A percentile compares a stretch with the other conserved stretches of the same genome.
phyloP scores from a whole-genome alignment of 2,113 vertebrate genomes.

The Microcebus murinus region DNA sequence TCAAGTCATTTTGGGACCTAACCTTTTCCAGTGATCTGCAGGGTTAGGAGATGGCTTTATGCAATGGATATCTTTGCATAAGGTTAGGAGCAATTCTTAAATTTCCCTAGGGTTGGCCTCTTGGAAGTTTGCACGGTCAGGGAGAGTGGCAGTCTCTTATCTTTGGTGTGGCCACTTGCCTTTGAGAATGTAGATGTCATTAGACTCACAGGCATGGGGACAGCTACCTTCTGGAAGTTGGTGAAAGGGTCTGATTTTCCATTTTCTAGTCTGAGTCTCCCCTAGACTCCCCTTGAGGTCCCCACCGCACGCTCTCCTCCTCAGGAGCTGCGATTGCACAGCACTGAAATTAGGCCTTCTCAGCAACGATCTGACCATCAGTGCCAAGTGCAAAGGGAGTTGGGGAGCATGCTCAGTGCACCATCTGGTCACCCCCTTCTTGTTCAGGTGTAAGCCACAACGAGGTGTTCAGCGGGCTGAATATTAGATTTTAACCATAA shows the following conservation, averaged over 20 bases:
- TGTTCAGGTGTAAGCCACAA: conserved; percentile 20
- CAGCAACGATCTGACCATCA: conserved; percentile 39
- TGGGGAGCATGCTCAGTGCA: not conserved
- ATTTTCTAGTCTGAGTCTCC: conserved; percentile 39
- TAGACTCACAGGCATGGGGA: not conserved
- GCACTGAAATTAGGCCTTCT: conserved; percentile 41
- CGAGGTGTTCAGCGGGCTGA: conserved; percentile 32
- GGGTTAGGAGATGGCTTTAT: conserved; percentile 17
- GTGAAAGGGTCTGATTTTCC: conserved; percentile 26
- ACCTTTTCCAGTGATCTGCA: not conserved
- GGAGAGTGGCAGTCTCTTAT: conserved; percentile 6
- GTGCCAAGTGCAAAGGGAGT: conserved; percentile 45
- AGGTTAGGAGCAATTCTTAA: not conserved
- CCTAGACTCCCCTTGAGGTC: conserved; percentile 17
- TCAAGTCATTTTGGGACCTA: not conserved
- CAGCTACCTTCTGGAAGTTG: not conserved
- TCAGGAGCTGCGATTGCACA: not conserved
- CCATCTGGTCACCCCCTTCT: conserved; percentile 48
- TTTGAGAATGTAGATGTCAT: not conserved
- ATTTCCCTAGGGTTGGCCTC: conserved; percentile 20
- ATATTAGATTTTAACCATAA: conserved; percentile 40
- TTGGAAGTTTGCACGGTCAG: conserved; percentile 32
- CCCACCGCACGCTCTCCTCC: not conserved
- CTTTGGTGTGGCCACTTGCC: not conserved
- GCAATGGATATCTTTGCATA: not conserved